Base-by-base conservation (phyloP, 2,113 vertebrate genomes). In the Melanerpes aurifrons region DNA sequence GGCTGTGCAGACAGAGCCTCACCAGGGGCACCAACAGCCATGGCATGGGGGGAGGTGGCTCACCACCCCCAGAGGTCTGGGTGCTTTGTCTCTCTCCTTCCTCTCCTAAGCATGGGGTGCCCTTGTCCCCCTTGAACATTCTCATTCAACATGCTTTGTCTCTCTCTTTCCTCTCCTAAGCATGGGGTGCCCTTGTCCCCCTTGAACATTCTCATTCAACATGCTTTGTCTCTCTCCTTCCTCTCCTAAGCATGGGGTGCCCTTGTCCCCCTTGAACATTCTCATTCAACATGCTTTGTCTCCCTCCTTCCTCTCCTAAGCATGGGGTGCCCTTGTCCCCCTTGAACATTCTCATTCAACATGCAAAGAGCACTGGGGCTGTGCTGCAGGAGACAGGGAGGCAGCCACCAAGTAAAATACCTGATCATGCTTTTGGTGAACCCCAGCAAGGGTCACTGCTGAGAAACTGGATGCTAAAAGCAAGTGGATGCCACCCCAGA, bases 31-130 rank as follows among this genome's bases (percentile, higher is more conserved):
- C 14, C 2, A 3, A 62, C 1, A 12, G 45, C 35, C 25, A 28
- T 0, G 0, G 35, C 3, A 9, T 69, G 31, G 35, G 26, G 26
- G 8, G 7, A 53, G 12, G n/a, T 1, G 2, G 64, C 24, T 59
- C 75, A 64, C 1, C 22, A 48, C 4, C 8, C 45, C 9, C 4
- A 1, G 32, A 64, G 28, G 53, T 15, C 3, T 0, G 0, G 11
- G 43, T 35, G 45, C 10, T 5, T 12, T 5, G 8, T 26, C 7
- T 21, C 24, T 5, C 11, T 12, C 0, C 7, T 82, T 45, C 57
- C 24, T 29, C 43, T 69, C 29, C 47, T 8, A 14, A 75, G 28
- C 13, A 26, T 0, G 6, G 29, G 8, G 15, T 22, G 15, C 32
- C 62, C 75, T 63, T 7, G 2, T 14, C 2, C n/a, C 47, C 26